Percentiles rank a stretch among this genome's conserved stretches.
These are phyloP conservation scores for Drosophila borborema DNA, from an alignment of 2,888 invertebrate species.

Conservation along the genomic window DNA sequence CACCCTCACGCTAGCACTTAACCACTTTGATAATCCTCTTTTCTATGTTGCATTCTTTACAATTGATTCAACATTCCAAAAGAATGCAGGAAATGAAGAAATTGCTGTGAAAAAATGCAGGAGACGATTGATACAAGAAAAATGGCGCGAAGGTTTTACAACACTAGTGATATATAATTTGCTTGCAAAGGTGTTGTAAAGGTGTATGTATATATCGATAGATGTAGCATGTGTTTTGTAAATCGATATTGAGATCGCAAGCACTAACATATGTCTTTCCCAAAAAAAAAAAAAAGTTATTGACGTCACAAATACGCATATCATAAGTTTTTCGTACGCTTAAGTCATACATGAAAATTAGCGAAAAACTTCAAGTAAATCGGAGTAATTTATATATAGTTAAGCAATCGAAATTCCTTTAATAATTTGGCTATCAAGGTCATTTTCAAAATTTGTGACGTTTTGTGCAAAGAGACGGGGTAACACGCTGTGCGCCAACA, in stretches of 20 bases:
- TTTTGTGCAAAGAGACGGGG: conserved; percentile 33
- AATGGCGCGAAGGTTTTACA: conserved; percentile 65
- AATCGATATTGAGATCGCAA: conserved; percentile 9
- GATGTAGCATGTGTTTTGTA: not conserved
- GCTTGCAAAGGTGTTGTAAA: not conserved
- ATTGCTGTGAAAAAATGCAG: conserved; percentile 34
- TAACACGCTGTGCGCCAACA: not conserved
- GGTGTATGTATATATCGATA: conserved; percentile 29
- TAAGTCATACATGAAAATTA: not conserved
- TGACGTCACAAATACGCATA: not conserved
- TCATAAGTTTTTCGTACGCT: not conserved
- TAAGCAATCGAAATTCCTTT: not conserved
- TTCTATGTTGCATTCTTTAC: not conserved
- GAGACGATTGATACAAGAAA: conserved; percentile 30
- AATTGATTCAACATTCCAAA: conserved; percentile 26
- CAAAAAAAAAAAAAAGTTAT: not conserved
- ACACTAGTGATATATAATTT: conserved; percentile 30
- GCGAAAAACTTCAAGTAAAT: not conserved
- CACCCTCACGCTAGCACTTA: conserved; percentile 25
- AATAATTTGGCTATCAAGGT: not conserved
- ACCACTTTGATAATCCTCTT: conserved; percentile 10
- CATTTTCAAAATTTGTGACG: conserved; percentile 31
- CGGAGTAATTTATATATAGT: not conserved
- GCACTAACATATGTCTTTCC: not conserved
- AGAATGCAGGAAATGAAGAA: conserved; percentile 9